Percentiles rank a stretch among this genome's conserved stretches.
Conservation (phyloP, 2,113 vertebrate species). For the Cochlearius cochlearius region DNA sequence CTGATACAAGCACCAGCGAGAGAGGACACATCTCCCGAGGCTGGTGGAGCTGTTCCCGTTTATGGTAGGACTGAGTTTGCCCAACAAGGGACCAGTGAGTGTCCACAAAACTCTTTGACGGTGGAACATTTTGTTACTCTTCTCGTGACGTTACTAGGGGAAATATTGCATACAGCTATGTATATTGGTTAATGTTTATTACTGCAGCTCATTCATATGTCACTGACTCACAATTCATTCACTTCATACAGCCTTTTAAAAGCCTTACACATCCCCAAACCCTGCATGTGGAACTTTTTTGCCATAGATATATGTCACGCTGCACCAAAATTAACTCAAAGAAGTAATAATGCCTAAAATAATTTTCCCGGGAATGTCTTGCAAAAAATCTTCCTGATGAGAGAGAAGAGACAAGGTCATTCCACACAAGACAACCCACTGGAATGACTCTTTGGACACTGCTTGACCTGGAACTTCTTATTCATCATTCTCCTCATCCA, state of each 20-base stretch:
- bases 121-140: background rate
- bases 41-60: background rate
- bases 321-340: background rate
- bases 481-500: background rate
- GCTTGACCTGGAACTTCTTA: conserved; percentile 20
- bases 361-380: background rate
- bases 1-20: background rate
- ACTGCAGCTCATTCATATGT: conserved; percentile 16
- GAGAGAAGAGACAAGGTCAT: background rate
- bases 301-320: background rate
- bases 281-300: background rate
- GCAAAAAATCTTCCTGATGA: background rate
- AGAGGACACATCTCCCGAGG: background rate
- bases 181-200: background rate
- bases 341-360: background rate
- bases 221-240: conserved; percentile 4
- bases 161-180: background rate
- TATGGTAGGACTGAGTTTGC: background rate
- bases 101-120: background rate
- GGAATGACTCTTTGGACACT: background rate
- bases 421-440: background rate
- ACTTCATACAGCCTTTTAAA: background rate
- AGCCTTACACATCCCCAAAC: background rate
- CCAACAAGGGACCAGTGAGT: background rate
- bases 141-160: background rate